phyloP scores from a whole-genome alignment of 2,888 invertebrate species.

The Acanthococcus lagerstroemiae region DNA sequence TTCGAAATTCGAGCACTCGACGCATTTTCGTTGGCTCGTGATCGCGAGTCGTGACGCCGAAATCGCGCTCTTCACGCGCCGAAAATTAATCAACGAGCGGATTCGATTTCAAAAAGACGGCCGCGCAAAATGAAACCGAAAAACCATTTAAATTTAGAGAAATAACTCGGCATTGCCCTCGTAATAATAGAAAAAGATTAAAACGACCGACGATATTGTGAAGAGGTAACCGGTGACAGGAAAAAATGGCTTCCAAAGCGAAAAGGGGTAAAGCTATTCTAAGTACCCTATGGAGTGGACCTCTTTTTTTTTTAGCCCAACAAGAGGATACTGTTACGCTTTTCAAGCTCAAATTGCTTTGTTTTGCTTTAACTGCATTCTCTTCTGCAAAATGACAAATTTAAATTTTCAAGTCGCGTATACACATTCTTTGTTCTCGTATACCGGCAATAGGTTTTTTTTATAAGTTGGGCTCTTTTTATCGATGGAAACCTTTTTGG shows the following conservation, averaged over 20 bases:
- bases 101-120: not conserved
- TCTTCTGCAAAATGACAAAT: constrained; percentile 15
- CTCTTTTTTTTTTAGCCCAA: constrained; percentile 11
- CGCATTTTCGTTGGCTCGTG: too few relatives aligned
- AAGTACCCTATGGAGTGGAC: constrained; percentile 19
- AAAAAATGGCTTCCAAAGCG: constrained; percentile 17
- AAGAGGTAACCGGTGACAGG: constrained; percentile 16
- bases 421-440: constrained; percentile 4
- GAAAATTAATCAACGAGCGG: too few relatives aligned
- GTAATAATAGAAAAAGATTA: constrained; percentile 19
- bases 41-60: too few relatives aligned
- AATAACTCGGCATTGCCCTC: constrained; percentile 6
- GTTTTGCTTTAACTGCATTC: constrained; percentile 23
- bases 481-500: not conserved
- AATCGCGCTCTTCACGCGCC: too few relatives aligned
- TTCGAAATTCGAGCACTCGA: too few relatives aligned
- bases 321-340: constrained; percentile 10
- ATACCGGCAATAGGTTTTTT: not conserved
- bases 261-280: constrained; percentile 13
- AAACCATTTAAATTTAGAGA: constrained; percentile 20
- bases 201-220: constrained; percentile 12
- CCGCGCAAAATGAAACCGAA: not conserved
- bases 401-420: constrained; percentile 24
- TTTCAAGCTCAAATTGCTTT: constrained; percentile 12
- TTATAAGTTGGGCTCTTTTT: not conserved